Conservation (phyloP, 2,113 vertebrate species). For the Poeciliopsis retropinna region DNA sequence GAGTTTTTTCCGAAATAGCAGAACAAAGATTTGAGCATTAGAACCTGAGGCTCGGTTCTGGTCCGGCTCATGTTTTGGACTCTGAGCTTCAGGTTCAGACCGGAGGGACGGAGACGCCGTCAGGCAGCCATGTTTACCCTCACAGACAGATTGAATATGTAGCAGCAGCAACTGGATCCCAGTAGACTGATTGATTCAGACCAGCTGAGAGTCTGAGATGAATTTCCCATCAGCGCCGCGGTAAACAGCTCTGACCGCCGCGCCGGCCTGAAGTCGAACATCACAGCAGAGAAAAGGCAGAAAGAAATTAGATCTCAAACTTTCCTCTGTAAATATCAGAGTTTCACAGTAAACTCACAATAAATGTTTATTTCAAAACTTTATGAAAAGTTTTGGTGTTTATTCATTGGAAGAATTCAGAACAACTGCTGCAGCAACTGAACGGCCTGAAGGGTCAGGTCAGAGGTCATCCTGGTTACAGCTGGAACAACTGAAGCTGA, state of each 20-base stretch:
- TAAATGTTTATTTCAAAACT: no score
- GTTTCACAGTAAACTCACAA: neutral
- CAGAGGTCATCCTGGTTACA: no score
- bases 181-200: conserved; percentile 62
- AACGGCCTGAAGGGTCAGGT: no score
- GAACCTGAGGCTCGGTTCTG: no score
- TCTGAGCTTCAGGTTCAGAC: no score
- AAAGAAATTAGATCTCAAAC: neutral
- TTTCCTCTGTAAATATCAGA: neutral
- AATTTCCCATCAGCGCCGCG: conserved; percentile 38
- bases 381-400: no score
- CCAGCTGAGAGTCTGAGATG: conserved; percentile 62
- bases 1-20: no score
- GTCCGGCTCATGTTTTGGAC: no score
- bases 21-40: no score
- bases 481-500: no score
- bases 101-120: no score
- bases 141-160: conserved; percentile 68
- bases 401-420: no score
- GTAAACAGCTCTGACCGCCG: conserved; percentile 40
- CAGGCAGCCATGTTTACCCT: conserved; percentile 57
- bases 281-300: neutral
- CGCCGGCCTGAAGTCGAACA: neutral
- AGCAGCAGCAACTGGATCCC: conserved; percentile 56
- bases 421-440: neutral